Evolutionary conservation across 2,113 vertebrate species (phyloP), one percentile per base, ranked within the genome.

Genomic region (Bettongia penicillata): DNA sequence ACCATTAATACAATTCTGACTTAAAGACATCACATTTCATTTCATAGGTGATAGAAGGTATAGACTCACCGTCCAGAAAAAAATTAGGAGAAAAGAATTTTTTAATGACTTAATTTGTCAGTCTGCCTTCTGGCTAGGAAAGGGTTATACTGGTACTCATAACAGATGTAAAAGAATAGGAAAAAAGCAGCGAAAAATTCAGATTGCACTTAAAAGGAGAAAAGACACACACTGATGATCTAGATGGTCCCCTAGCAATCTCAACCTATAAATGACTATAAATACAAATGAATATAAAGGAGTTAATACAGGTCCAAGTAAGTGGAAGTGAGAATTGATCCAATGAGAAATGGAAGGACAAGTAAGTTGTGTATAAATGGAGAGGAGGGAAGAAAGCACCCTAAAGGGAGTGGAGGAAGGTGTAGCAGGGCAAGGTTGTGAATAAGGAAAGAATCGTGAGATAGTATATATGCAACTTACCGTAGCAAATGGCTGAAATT

Each of bases 21-120:
- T 92, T 94, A 92, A n/a, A 84, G 89, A 90, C 43, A 12, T 51
- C 19, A 90, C 24, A 93, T 84, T 84, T n/a, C n/a, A 91, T 95
- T 90, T 68, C 93, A 53, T 31, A 90, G 47, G 90, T 95, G 47
- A 50, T 22, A 53, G 55, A 95, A 91, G 37, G 9, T 12, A 61
- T 16, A n/a, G 0, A 57, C 50, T n/a, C 25, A 92, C 23, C 25
- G 8, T 0, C 91, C 37, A 37, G 89, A 50, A 68, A 91, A 90
- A 94, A 3, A 43, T 5, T 47, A 11, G 37, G 28, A 6, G 16
- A 26, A 49, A 1, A 24, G 24, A n/a, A 8, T 91, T n/a, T 31
- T 47, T 22, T 31, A 19, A 53, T 7, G 43, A 28, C 89, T 94
- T 92, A 12, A 61, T 43, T 91, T 91, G 53, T 23, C 55, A 48